A percentile compares a stretch with the other conserved stretches of the same genome.
Evolutionary conservation across 2,797 vertebrate species (phyloP).

Genomic region (Petrocephalus schoutedeni): DNA sequence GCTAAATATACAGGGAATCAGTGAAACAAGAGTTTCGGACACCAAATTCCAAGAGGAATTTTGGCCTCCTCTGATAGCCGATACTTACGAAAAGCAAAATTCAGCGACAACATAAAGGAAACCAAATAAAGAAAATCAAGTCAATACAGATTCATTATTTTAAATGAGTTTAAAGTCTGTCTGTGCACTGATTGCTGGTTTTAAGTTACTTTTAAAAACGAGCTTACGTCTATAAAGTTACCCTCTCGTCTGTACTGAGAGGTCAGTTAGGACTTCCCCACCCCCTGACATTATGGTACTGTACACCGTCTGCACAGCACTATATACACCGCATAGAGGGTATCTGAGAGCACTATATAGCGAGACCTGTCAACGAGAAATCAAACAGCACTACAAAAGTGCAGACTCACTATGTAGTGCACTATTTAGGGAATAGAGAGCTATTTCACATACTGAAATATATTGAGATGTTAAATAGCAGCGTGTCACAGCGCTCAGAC

Average conservation of each 20-base stretch:
- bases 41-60: not conserved
- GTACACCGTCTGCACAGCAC: not conserved
- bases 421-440: constrained; percentile 82
- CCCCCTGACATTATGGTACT: not conserved
- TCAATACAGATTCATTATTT: not conserved
- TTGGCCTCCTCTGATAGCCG: too few species aligned
- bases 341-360: not conserved
- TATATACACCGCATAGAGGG: not conserved
- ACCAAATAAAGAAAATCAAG: not conserved
- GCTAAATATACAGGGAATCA: not conserved
- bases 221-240: not conserved
- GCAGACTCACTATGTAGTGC: not conserved
- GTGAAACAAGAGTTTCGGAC: not conserved
- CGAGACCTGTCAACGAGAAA: not conserved
- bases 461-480: not conserved
- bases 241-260: not conserved
- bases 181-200: not conserved
- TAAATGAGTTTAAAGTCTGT: not conserved
- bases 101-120: not conserved
- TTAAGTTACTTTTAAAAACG: not conserved
- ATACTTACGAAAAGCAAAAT: not conserved
- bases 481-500: constrained; percentile 68
- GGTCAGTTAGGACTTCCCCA: not conserved
- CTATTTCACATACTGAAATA: constrained; percentile 54
- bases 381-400: constrained; percentile 65